Conservation (phyloP, 2,113 vertebrate genomes). For the Equus quagga region DNA sequence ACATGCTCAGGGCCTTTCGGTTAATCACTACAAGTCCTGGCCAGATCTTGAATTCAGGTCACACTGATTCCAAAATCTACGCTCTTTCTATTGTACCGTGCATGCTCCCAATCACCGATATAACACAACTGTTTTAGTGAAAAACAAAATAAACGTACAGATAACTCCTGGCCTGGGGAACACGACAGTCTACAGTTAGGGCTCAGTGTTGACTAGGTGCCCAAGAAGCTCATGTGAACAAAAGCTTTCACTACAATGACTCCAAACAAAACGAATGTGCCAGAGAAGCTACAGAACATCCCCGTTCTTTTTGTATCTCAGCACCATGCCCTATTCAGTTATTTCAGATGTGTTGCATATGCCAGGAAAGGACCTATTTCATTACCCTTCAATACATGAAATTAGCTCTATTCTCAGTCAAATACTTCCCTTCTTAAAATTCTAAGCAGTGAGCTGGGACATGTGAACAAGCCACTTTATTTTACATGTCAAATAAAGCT, state of each 20-base stretch:
- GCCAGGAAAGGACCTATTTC: not conserved
- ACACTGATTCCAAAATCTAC: not conserved
- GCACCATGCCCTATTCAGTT: not conserved
- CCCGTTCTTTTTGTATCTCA: not conserved
- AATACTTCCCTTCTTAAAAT: not conserved
- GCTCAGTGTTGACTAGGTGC: not conserved
- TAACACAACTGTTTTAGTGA: not conserved
- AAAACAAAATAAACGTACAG: not conserved
- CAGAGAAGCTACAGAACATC: not conserved
- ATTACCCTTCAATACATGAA: not conserved
- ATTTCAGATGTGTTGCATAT: not conserved
- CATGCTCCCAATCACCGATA: not conserved
- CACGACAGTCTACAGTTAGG: not conserved
- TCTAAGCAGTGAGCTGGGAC: not conserved
- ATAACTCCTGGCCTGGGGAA: not conserved
- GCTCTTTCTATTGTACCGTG: not conserved
- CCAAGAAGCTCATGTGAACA: not conserved
- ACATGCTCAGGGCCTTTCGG: not conserved
- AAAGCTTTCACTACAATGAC: not conserved
- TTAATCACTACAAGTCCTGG: not conserved
- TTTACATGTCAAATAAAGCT: not conserved
- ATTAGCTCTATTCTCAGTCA: not conserved
- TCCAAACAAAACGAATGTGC: constrained; percentile 52
- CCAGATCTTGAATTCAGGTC: not conserved
- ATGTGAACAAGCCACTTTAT: not conserved